These are phyloP conservation scores for Deilephila elpenor DNA, from an alignment of 2,888 invertebrate genomes.

Conservation along the genomic window DNA sequence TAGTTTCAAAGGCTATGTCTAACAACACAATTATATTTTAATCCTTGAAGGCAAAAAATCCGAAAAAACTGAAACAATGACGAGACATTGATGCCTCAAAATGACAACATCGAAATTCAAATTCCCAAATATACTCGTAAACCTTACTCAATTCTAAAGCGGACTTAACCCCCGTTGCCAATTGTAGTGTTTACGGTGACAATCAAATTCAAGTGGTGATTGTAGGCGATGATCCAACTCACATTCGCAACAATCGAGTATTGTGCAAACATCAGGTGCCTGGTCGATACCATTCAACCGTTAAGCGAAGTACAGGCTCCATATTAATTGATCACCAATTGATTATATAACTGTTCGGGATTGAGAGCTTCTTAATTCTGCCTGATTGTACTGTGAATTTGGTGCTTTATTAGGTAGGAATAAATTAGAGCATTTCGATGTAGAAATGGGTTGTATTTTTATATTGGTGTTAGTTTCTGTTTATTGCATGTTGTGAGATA, in stretches of 20 bases:
- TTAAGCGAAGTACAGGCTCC: neutral
- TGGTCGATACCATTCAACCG: neutral
- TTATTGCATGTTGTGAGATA: too few relatives aligned
- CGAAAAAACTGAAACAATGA: too few relatives aligned
- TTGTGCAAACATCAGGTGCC: conserved; percentile 45
- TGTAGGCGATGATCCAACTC: conserved; percentile 43
- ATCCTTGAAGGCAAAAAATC: too few relatives aligned
- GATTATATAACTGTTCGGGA: neutral
- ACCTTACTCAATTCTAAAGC: neutral
- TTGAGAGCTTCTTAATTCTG: neutral
- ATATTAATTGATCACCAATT: conserved; percentile 14
- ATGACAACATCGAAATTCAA: too few relatives aligned
- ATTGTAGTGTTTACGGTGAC: neutral
- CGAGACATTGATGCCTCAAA: too few relatives aligned
- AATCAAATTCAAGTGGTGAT: conserved; percentile 45
- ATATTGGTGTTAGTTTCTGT: neutral
- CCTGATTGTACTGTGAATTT: neutral
- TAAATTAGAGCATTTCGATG: neutral
- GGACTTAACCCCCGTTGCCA: neutral
- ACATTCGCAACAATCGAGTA: conserved; percentile 48
- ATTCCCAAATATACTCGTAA: neutral
- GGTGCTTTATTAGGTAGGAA: neutral
- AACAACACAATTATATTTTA: too few relatives aligned
- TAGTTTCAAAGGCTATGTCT: too few relatives aligned
- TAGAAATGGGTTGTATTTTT: neutral